These are phyloP conservation scores for Zhengitettix transpicula DNA, from an alignment of 2,888 invertebrate genomes.

Conservation along the genomic window DNA sequence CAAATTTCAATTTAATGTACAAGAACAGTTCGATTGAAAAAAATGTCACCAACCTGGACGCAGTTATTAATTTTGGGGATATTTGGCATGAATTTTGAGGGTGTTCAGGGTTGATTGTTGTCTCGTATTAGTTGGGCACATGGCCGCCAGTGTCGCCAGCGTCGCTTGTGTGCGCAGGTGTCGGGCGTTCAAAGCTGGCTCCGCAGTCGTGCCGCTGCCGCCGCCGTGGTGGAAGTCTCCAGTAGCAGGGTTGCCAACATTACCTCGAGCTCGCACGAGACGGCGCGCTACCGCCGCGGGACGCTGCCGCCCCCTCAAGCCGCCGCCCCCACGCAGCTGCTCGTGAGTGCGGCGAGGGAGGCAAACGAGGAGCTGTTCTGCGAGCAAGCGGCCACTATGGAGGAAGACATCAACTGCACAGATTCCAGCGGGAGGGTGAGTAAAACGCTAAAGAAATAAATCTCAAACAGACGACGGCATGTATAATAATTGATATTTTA, in stretches of 20 bases:
- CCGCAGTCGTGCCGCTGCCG: not conserved
- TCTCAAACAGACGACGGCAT: too few relatives aligned
- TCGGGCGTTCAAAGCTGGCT: not conserved
- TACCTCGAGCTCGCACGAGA: not conserved
- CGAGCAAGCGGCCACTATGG: not conserved
- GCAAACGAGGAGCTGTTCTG: not conserved
- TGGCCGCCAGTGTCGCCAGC: too few relatives aligned
- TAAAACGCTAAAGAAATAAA: too few relatives aligned
- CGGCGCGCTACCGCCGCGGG: not conserved
- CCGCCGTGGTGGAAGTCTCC: not conserved
- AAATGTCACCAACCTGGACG: too few relatives aligned
- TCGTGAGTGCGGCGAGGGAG: not conserved
- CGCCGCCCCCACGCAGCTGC: not conserved
- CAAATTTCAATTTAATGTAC: too few relatives aligned
- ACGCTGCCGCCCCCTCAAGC: not conserved
- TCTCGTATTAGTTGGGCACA: too few relatives aligned
- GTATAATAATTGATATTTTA: too few relatives aligned
- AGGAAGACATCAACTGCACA: not conserved
- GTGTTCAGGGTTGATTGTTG: too few relatives aligned
- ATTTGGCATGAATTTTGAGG: too few relatives aligned
- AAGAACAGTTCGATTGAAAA: too few relatives aligned
- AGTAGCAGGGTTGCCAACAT: not conserved
- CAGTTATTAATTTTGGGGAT: too few relatives aligned
- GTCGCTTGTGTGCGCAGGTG: not conserved
- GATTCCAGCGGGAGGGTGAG: not conserved